Evolutionary conservation across 2,113 vertebrate species (phyloP).

Genomic region (Tor tambroides): DNA sequence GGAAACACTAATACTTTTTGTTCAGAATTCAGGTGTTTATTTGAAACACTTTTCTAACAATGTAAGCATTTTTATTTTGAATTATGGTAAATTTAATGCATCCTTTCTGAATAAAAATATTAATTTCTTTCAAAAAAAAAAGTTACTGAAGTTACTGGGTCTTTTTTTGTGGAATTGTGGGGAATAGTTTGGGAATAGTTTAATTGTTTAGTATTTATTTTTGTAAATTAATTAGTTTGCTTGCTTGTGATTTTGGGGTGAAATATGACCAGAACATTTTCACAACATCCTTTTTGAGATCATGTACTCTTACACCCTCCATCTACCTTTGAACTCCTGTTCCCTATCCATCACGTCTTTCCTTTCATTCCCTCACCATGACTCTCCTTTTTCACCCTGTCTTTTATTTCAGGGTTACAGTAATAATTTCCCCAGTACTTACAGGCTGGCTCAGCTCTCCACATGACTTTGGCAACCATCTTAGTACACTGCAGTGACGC

Average conservation of each 20-base stretch:
- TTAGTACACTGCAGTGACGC: constrained; percentile 10
- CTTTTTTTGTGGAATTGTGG: no score
- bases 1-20: no score
- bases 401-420: background rate
- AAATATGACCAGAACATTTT: background rate
- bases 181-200: no score
- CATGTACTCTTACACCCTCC: background rate
- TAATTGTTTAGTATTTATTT: no score
- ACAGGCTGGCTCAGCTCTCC: constrained; percentile 11
- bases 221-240: no score
- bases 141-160: no score
- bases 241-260: background rate
- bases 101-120: no score
- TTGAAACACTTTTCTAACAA: no score
- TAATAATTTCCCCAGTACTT: background rate
- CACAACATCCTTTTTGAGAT: background rate
- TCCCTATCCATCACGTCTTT: background rate
- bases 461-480: constrained; percentile 36
- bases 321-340: background rate
- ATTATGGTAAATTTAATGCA: no score
- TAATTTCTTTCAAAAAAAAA: no score
- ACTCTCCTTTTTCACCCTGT: background rate
- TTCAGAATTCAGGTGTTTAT: no score
- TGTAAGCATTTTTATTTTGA: no score
- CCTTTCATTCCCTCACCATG: background rate